These are phyloP conservation scores for Athalia circularis DNA, from an alignment of 2,888 invertebrate genomes.

Conservation along the genomic window DNA sequence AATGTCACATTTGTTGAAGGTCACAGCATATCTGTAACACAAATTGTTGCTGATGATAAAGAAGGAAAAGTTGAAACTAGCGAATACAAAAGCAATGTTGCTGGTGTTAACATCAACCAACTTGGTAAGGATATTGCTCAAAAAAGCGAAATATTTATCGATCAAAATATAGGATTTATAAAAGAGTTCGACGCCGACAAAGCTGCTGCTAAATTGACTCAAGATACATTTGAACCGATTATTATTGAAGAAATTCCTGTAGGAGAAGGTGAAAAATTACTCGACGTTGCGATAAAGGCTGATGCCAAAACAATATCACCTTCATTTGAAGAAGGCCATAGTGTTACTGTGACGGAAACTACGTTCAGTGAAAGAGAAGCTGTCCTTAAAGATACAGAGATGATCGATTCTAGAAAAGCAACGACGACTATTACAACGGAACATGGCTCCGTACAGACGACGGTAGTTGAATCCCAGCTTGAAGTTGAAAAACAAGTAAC, in stretches of 20 bases:
- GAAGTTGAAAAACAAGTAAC: constrained; percentile 60
- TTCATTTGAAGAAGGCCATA: constrained; percentile 74
- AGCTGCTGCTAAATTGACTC: constrained; percentile 62
- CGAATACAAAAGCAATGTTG: constrained; percentile 57
- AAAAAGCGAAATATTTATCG: constrained; percentile 68
- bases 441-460: constrained; percentile 63
- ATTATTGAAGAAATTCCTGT: constrained; percentile 63
- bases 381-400: constrained; percentile 71
- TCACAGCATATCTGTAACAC: constrained; percentile 67
- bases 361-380: constrained; percentile 78
- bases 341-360: constrained; percentile 77
- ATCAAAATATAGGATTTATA: constrained; percentile 63
- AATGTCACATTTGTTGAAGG: constrained; percentile 66
- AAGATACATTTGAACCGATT: constrained; percentile 64
- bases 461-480: constrained; percentile 67
- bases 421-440: constrained; percentile 64
- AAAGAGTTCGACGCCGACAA: constrained; percentile 58
- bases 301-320: constrained; percentile 65
- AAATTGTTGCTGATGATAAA: constrained; percentile 70
- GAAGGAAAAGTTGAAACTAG: constrained; percentile 61
- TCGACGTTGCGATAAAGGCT: constrained; percentile 61
- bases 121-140: constrained; percentile 68
- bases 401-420: constrained; percentile 63
- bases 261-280: constrained; percentile 63
- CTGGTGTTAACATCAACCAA: constrained; percentile 57